phyloP scores from a whole-genome alignment of 30 jellyfish, hydroid and myxozoan species.

The Aurelia sp. region DNA sequence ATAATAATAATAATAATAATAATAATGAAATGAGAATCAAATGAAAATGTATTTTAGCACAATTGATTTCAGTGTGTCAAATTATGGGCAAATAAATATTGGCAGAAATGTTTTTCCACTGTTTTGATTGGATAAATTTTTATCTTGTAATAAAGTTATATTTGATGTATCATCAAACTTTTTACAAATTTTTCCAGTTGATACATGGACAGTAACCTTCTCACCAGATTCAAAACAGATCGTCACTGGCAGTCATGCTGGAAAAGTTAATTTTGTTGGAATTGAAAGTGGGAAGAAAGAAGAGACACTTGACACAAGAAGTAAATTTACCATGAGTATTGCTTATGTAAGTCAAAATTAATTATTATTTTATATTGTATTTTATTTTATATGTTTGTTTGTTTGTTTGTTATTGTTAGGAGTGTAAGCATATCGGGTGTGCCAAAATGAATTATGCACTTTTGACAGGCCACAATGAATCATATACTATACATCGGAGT shows the following conservation, averaged over 20 bases:
- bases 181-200: slow-evolving; percentile 52
- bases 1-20: too few species aligned
- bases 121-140: background rate
- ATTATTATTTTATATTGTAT: too few species aligned
- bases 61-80: background rate
- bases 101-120: background rate
- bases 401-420: too few species aligned
- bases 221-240: slow-evolving; percentile 91
- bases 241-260: slow-evolving; percentile 98
- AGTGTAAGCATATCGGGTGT: too few species aligned
- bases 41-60: too few species aligned
- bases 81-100: background rate
- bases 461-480: too few species aligned
- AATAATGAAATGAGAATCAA: too few species aligned
- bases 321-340: slow-evolving; percentile 96
- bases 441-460: too few species aligned
- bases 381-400: too few species aligned
- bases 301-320: slow-evolving; percentile 89
- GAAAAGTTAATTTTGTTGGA: slow-evolving; percentile 92
- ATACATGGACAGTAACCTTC: slow-evolving; percentile 95
- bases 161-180: too few species aligned
- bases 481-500: too few species aligned
- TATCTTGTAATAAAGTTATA: too few species aligned
- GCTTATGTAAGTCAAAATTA: slow-evolving; percentile 79
- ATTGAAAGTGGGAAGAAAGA: slow-evolving; percentile 93